A percentile compares a stretch with the other conserved stretches of the same genome.
phyloP scores from a whole-genome alignment of 2,113 vertebrate genomes.

The Festucalex cinctus region DNA sequence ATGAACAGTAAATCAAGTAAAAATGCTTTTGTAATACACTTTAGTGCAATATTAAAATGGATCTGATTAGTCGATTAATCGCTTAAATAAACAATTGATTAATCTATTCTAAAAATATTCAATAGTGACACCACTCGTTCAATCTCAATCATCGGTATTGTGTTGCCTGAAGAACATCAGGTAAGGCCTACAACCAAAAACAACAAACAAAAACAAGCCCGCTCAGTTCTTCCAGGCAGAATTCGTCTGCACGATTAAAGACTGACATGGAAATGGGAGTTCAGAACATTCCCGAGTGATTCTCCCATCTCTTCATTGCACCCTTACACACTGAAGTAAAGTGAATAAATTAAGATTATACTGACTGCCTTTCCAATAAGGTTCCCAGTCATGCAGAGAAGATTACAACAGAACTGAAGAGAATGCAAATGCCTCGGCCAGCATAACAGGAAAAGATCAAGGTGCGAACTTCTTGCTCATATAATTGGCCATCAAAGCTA shows the following conservation, averaged over 20 bases:
- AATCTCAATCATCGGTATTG: no score
- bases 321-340: neutral
- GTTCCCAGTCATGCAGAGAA: neutral
- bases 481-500: conserved; percentile 22
- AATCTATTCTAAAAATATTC: no score
- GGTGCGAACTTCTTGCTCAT: conserved; percentile 1
- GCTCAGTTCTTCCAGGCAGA: neutral
- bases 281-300: neutral
- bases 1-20: no score
- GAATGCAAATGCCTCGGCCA: neutral
- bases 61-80: no score
- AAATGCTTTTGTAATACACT: no score
- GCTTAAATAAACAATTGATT: no score
- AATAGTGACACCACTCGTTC: no score
- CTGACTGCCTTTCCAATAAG: neutral
- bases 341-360: neutral
- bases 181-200: no score
- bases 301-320: neutral
- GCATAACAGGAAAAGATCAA: conserved; percentile 2
- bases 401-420: neutral
- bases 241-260: neutral
- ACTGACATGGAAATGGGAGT: neutral
- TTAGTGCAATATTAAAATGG: no score
- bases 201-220: no score
- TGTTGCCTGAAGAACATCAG: no score